phyloP scores from a whole-genome alignment of 2,888 invertebrate species.

The Cantharis rufa region DNA sequence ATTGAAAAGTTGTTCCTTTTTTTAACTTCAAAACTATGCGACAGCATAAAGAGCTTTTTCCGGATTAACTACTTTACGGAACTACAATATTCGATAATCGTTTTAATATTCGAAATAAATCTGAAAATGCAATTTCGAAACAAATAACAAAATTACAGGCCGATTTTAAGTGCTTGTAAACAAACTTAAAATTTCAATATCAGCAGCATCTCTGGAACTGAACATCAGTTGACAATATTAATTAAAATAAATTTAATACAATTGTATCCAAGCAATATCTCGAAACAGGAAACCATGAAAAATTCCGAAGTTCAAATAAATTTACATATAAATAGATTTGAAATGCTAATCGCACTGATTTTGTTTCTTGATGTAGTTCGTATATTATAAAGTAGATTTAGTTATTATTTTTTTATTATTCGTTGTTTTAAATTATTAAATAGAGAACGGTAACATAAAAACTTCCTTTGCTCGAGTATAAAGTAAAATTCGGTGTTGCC shows the following conservation, averaged over 20 bases:
- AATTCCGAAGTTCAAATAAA: slow-evolving; percentile 28
- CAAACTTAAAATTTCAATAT: background rate
- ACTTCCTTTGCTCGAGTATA: background rate
- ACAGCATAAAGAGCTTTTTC: background rate
- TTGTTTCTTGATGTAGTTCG: slow-evolving; percentile 35
- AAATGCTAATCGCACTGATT: slow-evolving; percentile 37
- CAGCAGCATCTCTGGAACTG: background rate
- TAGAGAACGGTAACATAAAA: slow-evolving; percentile 12
- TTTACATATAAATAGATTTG: slow-evolving; percentile 39
- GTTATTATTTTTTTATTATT: slow-evolving; percentile 24
- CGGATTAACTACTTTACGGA: background rate
- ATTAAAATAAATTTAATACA: slow-evolving; percentile 24
- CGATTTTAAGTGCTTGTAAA: background rate
- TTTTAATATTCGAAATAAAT: background rate
- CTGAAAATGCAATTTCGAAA: background rate
- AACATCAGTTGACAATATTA: slow-evolving; percentile 11
- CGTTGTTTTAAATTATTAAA: slow-evolving; percentile 22
- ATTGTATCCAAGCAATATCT: slow-evolving; percentile 19
- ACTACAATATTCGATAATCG: background rate
- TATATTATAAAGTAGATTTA: slow-evolving; percentile 32
- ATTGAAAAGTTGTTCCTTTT: background rate
- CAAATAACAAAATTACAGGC: background rate
- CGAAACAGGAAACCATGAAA: slow-evolving; percentile 29
- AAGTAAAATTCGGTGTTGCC: background rate
- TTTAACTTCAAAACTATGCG: background rate